Evolutionary conservation across 2,888 invertebrate genomes (phyloP), one percentile per base, ranked within the genome.

Genomic region (Scaptomyza flava): DNA sequence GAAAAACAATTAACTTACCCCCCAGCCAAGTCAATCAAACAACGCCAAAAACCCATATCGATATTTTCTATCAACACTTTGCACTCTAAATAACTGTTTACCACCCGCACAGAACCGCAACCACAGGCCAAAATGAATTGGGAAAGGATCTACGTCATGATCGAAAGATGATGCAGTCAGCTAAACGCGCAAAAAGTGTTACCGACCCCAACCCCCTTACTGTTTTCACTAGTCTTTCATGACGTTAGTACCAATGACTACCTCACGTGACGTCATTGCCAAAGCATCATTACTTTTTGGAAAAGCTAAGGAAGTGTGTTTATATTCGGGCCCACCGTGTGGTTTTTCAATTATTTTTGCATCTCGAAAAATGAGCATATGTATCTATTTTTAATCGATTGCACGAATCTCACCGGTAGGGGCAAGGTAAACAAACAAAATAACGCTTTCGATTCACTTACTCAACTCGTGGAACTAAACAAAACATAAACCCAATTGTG

Each of bases 351-450:
- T 17, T 17, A 17, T 17, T 17, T 67, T 67, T 67, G 77, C 68
- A 60, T 45, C 7, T 60, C 34, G n/a, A 17, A 50, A 50, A 17
- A 51, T 64, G 66, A 67, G 60, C 56, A 47, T 65, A 56, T 34
- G 33, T 11, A 23, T 68, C 88, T 82, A 82, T 85, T 85, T 87
- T 63, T 31, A 64, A 79, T 3, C 48, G 83, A 87, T 81, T 81
- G 87, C 81, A 64, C 85, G 81, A 68, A 71, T 59, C 45, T 23
- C 12, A 36, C 12, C 38, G 42, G 42, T 14, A 20, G 17, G 6
- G 11, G 20, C 7, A 45, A 54, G 43, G 27, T 77, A 77, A 76
- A 77, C 65, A 73, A 77, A 73, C 17, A 65, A 34, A 51, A 7
- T 3, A 17, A 7, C n/a, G 23, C 9, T 23, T 6, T 36, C n/a